Evolutionary conservation across 2,113 vertebrate species (phyloP).

Genomic region (Donacobius atricapilla): DNA sequence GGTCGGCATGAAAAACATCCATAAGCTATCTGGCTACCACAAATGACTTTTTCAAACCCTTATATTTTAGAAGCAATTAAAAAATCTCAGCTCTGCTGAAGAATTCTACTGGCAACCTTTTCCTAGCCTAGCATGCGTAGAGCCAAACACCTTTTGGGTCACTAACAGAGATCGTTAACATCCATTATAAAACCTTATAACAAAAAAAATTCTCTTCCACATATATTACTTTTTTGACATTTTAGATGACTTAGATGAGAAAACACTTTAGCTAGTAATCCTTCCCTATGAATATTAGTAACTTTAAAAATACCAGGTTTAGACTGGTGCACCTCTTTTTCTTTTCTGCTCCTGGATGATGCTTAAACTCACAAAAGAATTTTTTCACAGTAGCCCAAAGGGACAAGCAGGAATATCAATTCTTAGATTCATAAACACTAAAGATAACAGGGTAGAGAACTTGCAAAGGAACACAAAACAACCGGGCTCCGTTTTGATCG

Average conservation of each 20-base stretch:
- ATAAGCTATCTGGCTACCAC: not conserved
- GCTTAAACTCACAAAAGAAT: not conserved
- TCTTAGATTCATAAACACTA: not conserved
- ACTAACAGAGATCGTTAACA: not conserved
- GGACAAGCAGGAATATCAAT: not conserved
- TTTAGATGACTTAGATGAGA: not conserved
- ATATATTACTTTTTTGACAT: not conserved
- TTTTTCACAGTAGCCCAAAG: not conserved
- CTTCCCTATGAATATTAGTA: not conserved
- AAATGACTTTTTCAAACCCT: not conserved
- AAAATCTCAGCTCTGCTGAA: not conserved
- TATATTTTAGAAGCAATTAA: not conserved
- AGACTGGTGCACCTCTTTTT: accelerated
- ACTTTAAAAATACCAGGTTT: not conserved
- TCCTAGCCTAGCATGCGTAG: not conserved
- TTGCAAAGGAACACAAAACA: not conserved
- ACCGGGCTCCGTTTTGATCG: not conserved
- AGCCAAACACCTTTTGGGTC: not conserved
- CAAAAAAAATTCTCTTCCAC: not conserved
- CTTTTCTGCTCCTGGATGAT: not conserved
- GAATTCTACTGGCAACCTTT: not conserved
- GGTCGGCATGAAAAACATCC: not conserved
- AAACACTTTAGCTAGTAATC: not conserved
- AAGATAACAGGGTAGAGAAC: not conserved
- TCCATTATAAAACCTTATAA: not conserved